Percentiles rank a stretch among this genome's conserved stretches.
phyloP scores from a whole-genome alignment of 2,797 vertebrate species.

The Triplophysa yarkandensis region DNA sequence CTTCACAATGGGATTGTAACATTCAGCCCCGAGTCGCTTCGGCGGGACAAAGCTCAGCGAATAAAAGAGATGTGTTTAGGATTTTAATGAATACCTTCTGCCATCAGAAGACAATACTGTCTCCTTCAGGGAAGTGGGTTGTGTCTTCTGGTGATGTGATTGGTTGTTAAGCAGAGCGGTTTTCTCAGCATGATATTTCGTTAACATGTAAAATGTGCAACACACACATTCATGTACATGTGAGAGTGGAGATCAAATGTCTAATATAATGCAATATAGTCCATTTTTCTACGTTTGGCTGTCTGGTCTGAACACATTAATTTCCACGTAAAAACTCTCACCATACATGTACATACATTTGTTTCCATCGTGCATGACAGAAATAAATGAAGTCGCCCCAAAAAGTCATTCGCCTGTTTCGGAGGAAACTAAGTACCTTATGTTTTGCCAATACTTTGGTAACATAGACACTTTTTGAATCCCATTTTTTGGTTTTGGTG shows the following conservation, averaged over 20 bases:
- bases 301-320: neutral
- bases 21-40: conserved; percentile 7
- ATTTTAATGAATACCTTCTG: conserved; percentile 54
- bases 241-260: neutral
- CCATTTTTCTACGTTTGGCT: neutral
- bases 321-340: neutral
- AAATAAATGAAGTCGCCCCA: neutral
- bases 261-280: neutral
- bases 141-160: conserved; percentile 13
- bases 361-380: neutral
- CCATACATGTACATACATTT: neutral
- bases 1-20: conserved; percentile 22
- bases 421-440: neutral
- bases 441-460: neutral
- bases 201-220: neutral
- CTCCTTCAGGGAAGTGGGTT: conserved; percentile 27
- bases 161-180: conserved; percentile 16
- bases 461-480: neutral
- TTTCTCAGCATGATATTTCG: conserved; percentile 4
- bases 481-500: neutral
- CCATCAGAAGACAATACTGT: conserved; percentile 31
- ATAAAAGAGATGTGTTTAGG: conserved; percentile 36
- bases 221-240: neutral
- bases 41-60: conserved; percentile 40
- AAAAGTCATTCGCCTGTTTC: neutral